Percentiles rank a stretch among this genome's conserved stretches.
phyloP scores from a whole-genome alignment of 2,113 vertebrate species.

The Oreamnos americanus region DNA sequence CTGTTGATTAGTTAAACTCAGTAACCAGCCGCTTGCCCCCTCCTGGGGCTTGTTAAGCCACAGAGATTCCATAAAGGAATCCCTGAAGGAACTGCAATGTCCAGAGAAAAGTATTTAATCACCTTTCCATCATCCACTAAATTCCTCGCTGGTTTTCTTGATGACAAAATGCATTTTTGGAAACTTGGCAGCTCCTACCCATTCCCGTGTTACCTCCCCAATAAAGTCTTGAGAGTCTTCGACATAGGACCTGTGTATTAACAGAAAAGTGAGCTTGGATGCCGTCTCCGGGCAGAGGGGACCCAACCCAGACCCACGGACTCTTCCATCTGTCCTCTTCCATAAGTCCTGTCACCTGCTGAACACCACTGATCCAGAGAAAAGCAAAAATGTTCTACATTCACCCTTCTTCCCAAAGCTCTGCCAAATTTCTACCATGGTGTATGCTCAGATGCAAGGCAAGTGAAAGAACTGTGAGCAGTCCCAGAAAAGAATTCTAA shows the following conservation, averaged over 20 bases:
- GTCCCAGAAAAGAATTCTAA: not conserved
- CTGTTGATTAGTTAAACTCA: constrained; percentile 11
- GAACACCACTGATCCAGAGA: not conserved
- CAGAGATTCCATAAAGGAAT: not conserved
- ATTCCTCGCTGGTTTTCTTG: not conserved
- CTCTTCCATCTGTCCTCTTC: no score
- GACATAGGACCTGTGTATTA: rapidly evolving
- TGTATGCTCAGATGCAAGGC: not conserved
- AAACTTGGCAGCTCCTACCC: not conserved
- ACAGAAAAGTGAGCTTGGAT: not conserved
- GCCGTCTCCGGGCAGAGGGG: not conserved
- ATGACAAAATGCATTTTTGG: not conserved
- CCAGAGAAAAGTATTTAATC: not conserved
- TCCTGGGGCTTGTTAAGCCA: not conserved
- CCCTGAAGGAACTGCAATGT: not conserved
- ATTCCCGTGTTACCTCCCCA: rapidly evolving
- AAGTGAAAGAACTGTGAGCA: rapidly evolving
- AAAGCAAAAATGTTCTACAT: not conserved
- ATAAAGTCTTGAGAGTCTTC: not conserved
- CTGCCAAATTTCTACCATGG: not conserved
- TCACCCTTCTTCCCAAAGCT: not conserved
- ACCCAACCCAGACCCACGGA: rapidly evolving
- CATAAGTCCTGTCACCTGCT: rapidly evolving
- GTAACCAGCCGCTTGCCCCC: not conserved
- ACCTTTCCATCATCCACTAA: not conserved